These are phyloP conservation scores for Zhuqinia jingwanae DNA, from an alignment of 2,888 invertebrate species.

Conservation along the genomic window DNA sequence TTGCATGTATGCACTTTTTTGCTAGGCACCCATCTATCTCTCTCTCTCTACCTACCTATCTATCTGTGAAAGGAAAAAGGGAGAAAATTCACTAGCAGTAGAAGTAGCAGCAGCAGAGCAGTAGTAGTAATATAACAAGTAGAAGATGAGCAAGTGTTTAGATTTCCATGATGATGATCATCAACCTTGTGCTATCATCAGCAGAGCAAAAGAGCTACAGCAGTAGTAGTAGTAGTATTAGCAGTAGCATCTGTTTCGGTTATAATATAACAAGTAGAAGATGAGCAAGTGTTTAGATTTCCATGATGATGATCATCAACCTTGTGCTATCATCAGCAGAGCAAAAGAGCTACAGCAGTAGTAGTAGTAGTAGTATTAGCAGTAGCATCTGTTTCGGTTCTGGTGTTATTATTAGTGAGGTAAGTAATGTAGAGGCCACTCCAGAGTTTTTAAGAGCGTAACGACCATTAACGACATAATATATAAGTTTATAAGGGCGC, in stretches of 20 bases:
- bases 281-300: slow-evolving; percentile 60
- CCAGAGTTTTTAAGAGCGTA: slow-evolving; percentile 51
- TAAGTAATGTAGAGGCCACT: slow-evolving; percentile 35
- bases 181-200: neutral
- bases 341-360: too few relatives aligned
- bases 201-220: too few relatives aligned
- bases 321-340: neutral
- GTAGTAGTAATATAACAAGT: too few relatives aligned
- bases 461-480: slow-evolving; percentile 57
- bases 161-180: slow-evolving; percentile 52
- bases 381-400: slow-evolving; percentile 10
- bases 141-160: slow-evolving; percentile 53
- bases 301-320: slow-evolving; percentile 30
- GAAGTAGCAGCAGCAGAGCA: too few relatives aligned
- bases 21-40: too few relatives aligned
- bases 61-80: neutral
- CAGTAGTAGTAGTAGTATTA: too few relatives aligned
- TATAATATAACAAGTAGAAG: too few relatives aligned
- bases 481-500: slow-evolving; percentile 18
- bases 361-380: neutral
- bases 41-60: neutral
- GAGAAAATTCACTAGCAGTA: neutral
- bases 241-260: neutral
- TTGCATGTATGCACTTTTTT: slow-evolving; percentile 7
- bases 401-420: slow-evolving; percentile 28